Conservation (phyloP, 2,888 invertebrate genomes). For the Invenusta paracnida region DNA sequence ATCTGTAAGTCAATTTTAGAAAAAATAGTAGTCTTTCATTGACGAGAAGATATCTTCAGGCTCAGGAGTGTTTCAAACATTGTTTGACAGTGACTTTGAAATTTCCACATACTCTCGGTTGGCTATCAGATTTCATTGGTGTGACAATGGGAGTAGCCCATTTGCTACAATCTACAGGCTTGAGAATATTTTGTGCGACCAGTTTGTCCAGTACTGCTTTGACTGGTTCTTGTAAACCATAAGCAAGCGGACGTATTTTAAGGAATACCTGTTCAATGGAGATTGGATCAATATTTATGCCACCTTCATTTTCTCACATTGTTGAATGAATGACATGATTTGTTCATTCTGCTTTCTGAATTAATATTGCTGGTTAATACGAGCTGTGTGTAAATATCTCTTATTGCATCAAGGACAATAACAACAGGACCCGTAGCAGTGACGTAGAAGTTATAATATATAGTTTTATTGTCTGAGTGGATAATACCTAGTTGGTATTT, state of each 20-base stretch:
- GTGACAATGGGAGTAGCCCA: background rate
- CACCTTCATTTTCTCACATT: background rate
- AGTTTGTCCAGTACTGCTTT: background rate
- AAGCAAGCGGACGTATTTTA: background rate
- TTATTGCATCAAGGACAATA: background rate
- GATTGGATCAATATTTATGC: background rate
- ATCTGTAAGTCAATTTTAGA: conserved; percentile 16
- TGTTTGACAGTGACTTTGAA: background rate
- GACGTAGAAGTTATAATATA: no score
- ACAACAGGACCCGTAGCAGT: no score
- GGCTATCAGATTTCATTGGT: background rate
- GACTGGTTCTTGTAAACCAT: conserved; percentile 2
- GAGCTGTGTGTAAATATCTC: background rate
- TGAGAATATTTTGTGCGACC: background rate
- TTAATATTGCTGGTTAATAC: background rate
- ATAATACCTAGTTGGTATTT: no score
- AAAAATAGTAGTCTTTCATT: background rate
- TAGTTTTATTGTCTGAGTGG: no score
- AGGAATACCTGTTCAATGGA: background rate
- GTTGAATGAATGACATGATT: background rate
- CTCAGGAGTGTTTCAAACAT: background rate
- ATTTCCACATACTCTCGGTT: conserved; percentile 4
- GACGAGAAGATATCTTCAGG: background rate
- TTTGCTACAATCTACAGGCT: background rate
- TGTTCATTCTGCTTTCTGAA: background rate